Conservation (phyloP, 1,140 invertebrate species). For the Drosophila kanapiae region DNA sequence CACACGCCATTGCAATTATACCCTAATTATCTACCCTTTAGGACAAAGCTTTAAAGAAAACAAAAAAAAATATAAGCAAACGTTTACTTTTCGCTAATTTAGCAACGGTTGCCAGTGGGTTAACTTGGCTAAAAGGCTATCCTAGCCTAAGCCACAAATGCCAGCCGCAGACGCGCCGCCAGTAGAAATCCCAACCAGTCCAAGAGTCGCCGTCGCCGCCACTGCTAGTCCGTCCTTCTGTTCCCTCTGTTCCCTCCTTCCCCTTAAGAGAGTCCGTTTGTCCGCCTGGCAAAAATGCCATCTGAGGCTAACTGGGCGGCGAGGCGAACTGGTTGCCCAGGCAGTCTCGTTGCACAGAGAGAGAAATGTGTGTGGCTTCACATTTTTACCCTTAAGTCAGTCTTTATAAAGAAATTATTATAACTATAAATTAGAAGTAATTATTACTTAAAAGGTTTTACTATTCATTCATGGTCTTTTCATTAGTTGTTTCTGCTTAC, state of each 20-base stretch:
- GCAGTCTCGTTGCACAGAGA: constrained; percentile 20
- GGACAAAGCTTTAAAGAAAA: not conserved
- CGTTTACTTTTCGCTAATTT: constrained; percentile 43
- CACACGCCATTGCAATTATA: constrained; percentile 11
- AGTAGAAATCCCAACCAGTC: constrained; percentile 67
- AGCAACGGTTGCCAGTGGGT: constrained; percentile 41
- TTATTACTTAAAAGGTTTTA: too few species aligned
- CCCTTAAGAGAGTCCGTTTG: not conserved
- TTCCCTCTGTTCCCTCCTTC: not conserved
- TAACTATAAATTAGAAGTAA: too few species aligned
- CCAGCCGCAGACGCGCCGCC: constrained; percentile 38
- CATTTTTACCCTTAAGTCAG: too few species aligned
- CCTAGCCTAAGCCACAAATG: constrained; percentile 70
- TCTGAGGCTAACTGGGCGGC: constrained; percentile 62
- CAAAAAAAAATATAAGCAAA: constrained; percentile 8
- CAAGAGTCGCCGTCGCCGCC: constrained; percentile 36
- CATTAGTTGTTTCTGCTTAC: not conserved
- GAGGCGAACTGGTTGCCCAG: constrained; percentile 46
- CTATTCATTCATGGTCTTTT: too few species aligned
- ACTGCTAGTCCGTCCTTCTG: constrained; percentile 9
- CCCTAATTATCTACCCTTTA: constrained; percentile 14
- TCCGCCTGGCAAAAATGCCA: constrained; percentile 63
- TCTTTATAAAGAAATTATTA: too few species aligned
- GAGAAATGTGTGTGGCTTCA: not conserved
- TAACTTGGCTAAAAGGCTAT: constrained; percentile 35